phyloP scores from a whole-genome alignment of 2,113 vertebrate genomes.

The Mormyrus lacerda region DNA sequence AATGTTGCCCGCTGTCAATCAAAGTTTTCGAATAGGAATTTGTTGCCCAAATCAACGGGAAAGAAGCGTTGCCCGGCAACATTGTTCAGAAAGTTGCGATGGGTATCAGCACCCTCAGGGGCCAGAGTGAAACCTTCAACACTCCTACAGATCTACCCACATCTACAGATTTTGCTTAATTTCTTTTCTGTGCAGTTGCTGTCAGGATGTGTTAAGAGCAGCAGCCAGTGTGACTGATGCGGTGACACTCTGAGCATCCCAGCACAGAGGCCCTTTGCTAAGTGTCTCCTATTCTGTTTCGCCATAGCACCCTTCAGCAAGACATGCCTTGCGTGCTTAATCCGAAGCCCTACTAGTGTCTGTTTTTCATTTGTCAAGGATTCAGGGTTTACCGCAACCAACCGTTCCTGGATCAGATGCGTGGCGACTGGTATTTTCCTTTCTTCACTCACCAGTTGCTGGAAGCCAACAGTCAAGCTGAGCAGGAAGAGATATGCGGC shows the following conservation, averaged over 20 bases:
- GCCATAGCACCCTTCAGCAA: conserved; percentile 38
- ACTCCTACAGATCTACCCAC: conserved; percentile 31
- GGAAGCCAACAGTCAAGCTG: neutral
- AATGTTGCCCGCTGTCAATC: neutral
- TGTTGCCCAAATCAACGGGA: neutral
- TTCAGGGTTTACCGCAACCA: conserved; percentile 21
- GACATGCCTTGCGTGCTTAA: conserved; percentile 16
- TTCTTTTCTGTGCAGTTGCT: conserved; percentile 34
- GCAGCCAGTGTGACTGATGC: conserved; percentile 33
- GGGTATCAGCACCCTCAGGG: neutral
- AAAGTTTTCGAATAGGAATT: neutral
- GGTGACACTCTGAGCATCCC: conserved; percentile 27
- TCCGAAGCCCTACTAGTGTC: conserved; percentile 6
- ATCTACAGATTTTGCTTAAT: conserved; percentile 36
- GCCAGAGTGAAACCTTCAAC: neutral
- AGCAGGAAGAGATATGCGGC: conserved; percentile 8
- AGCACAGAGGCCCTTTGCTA: no score
- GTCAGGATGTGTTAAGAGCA: conserved; percentile 5
- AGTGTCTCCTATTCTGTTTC: neutral
- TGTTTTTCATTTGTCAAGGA: conserved; percentile 35
- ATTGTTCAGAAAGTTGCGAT: neutral
- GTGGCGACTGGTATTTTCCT: conserved; percentile 25
- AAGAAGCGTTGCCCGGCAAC: neutral
- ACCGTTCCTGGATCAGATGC: conserved; percentile 19
- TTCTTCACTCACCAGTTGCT: conserved; percentile 17